These are phyloP conservation scores for Dilophus febrilis DNA, from an alignment of 2,888 invertebrate genomes.

Conservation along the genomic window DNA sequence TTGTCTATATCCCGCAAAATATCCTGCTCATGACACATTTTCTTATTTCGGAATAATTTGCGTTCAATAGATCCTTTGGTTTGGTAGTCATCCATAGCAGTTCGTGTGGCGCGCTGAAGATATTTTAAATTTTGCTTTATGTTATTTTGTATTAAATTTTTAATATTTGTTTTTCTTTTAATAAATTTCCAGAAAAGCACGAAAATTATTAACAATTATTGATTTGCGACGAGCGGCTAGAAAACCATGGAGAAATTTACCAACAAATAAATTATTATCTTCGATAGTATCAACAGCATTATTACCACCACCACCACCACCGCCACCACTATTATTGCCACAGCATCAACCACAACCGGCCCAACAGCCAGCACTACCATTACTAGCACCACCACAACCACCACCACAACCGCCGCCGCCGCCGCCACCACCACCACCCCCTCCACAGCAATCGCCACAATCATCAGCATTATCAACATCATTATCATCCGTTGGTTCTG, in stretches of 20 bases:
- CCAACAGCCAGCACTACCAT: constrained; percentile 12
- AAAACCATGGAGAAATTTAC: constrained; percentile 60
- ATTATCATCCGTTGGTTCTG: not conserved
- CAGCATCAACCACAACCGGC: not conserved
- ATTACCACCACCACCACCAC: not conserved
- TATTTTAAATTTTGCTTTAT: too few relatives aligned
- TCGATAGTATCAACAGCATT: not conserved
- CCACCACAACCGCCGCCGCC: constrained; percentile 14
- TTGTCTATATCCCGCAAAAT: too few relatives aligned
- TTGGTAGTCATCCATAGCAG: too few relatives aligned
- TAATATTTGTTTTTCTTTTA: constrained; percentile 2
- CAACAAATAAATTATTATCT: constrained; percentile 11
- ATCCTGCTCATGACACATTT: too few relatives aligned
- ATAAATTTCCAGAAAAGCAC: constrained; percentile 46
- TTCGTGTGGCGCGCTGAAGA: not conserved
- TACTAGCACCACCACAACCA: constrained; percentile 18
- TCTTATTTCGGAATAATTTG: too few relatives aligned
- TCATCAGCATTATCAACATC: not conserved
- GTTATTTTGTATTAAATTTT: too few relatives aligned
- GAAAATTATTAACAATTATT: constrained; percentile 60
- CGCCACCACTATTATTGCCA: constrained; percentile 15
- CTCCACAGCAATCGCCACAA: too few relatives aligned
- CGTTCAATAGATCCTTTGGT: too few relatives aligned
- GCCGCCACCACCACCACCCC: not conserved
- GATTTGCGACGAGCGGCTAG: constrained; percentile 72